Conservation (phyloP, 2,797 vertebrate genomes). For the Poecilia velifera region DNA sequence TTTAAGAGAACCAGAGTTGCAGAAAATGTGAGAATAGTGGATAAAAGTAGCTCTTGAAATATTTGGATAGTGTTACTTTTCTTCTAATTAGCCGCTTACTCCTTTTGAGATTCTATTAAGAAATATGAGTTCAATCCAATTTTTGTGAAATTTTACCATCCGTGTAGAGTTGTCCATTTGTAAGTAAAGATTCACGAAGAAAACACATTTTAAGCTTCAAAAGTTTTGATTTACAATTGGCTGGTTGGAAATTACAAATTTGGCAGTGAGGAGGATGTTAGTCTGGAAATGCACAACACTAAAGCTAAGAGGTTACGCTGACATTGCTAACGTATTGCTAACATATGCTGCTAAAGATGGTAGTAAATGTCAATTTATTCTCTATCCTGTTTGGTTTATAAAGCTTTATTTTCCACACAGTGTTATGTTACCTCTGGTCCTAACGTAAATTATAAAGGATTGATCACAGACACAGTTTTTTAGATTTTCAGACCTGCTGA, state of each 20-base stretch:
- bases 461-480: neutral
- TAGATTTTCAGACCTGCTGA: neutral
- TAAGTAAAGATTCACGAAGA: neutral
- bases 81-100: neutral
- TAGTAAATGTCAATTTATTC: neutral
- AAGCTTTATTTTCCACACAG: neutral
- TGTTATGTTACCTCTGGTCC: neutral
- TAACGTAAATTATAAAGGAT: neutral
- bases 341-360: neutral
- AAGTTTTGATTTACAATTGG: neutral
- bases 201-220: neutral
- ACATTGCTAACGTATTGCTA: neutral
- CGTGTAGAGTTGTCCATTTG: neutral
- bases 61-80: neutral
- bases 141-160: neutral
- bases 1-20: neutral
- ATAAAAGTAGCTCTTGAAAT: neutral
- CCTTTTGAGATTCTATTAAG: neutral
- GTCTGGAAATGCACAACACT: neutral
- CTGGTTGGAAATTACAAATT: neutral
- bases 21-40: neutral
- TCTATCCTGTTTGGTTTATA: neutral
- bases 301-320: neutral
- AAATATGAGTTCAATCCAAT: neutral
- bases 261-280: neutral